Percentiles rank a stretch among this genome's conserved stretches.
Conservation (phyloP, 2,888 invertebrate genomes). For the Luffia ferchaultella region DNA sequence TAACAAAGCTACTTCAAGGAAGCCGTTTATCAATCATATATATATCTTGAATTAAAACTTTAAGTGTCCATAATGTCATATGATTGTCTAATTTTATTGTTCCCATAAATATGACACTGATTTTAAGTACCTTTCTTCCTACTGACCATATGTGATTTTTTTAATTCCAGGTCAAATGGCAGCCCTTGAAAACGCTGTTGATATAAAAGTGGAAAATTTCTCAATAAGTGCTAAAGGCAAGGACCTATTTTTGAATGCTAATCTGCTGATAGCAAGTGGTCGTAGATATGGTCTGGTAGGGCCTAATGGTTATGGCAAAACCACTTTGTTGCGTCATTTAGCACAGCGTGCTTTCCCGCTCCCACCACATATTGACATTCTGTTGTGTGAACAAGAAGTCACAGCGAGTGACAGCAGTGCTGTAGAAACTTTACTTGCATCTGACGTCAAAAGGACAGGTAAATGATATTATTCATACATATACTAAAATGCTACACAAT, state of each 20-base stretch:
- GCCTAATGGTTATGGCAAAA: constrained; percentile 99
- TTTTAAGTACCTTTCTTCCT: no score
- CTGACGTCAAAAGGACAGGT: constrained; percentile 88
- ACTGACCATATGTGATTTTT: no score
- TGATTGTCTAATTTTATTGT: no score
- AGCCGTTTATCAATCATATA: no score
- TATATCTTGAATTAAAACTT: no score
- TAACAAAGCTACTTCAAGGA: no score
- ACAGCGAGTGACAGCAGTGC: constrained; percentile 93
- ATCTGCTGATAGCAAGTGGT: constrained; percentile 90
- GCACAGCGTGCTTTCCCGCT: constrained; percentile 90
- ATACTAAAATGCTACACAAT: neutral
- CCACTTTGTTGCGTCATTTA: constrained; percentile 93
- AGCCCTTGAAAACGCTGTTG: constrained; percentile 90
- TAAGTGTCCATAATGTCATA: no score
- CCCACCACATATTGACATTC: constrained; percentile 93
- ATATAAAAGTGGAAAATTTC: constrained; percentile 98
- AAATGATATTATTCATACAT: constrained; percentile 11
- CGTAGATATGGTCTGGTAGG: constrained; percentile 97
- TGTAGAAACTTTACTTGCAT: constrained; percentile 91
- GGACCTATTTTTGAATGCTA: constrained; percentile 96
- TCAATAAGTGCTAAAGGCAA: constrained; percentile 98
- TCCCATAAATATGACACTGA: no score
- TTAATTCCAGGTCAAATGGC: constrained; percentile 70
- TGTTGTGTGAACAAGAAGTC: constrained; percentile 98